These are phyloP conservation scores for Rhagoletis zephyria DNA, from an alignment of 1,140 invertebrate genomes.

Conservation along the genomic window DNA sequence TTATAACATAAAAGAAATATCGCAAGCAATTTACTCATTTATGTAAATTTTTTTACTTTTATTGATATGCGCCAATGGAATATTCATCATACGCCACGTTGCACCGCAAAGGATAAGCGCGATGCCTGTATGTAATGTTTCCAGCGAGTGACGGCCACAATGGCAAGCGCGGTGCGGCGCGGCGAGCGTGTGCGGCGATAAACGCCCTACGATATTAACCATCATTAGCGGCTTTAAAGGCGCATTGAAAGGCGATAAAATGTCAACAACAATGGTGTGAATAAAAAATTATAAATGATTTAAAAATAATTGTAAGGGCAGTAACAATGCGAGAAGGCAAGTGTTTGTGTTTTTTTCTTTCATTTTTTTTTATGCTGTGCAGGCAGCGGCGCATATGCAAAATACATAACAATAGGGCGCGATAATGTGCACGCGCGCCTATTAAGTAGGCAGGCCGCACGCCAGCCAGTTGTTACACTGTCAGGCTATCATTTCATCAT, in stretches of 20 bases:
- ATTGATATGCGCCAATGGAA: neutral
- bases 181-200: neutral
- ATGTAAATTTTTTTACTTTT: neutral
- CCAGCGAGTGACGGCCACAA: no score
- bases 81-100: slow-evolving; percentile 30
- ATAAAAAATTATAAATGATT: slow-evolving; percentile 7
- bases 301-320: slow-evolving; percentile 28
- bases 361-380: no score
- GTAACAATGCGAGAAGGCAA: neutral
- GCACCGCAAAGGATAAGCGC: neutral
- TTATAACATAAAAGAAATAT: neutral
- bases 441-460: neutral
- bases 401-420: neutral
- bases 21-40: neutral
- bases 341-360: no score
- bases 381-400: neutral
- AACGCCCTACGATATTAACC: neutral
- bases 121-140: no score
- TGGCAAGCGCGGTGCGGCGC: no score
- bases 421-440: neutral
- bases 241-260: neutral
- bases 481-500: slow-evolving; percentile 18
- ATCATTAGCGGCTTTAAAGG: slow-evolving; percentile 16
- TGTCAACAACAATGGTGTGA: slow-evolving; percentile 39
- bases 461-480: neutral